These are phyloP conservation scores for Conger conger DNA, from an alignment of 2,113 vertebrate genomes.

Conservation along the genomic window DNA sequence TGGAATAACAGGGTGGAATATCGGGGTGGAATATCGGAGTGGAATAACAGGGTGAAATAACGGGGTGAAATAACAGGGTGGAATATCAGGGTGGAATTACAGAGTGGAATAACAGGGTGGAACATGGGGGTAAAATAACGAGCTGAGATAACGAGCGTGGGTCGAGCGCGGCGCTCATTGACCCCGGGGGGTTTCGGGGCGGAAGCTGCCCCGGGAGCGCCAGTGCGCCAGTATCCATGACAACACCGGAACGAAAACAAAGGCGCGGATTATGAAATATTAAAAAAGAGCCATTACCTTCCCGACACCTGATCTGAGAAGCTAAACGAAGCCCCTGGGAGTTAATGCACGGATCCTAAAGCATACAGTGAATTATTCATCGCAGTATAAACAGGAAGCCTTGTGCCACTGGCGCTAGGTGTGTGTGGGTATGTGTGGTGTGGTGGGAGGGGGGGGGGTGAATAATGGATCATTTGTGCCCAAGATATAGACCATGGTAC, in stretches of 20 bases:
- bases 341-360: conserved; percentile 45
- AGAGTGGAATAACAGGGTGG: no score
- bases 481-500: neutral
- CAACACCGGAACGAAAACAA: conserved; percentile 28
- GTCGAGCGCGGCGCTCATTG: no score
- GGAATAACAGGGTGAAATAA: no score
- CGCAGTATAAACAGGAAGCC: conserved; percentile 63
- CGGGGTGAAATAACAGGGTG: no score
- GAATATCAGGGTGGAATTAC: no score
- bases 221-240: conserved; percentile 18
- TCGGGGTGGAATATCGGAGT: no score
- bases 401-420: conserved; percentile 46
- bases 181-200: neutral
- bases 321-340: conserved; percentile 28
- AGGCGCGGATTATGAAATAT: conserved; percentile 49
- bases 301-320: conserved; percentile 26
- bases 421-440: neutral
- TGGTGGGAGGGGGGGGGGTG: neutral
- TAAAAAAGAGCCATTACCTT: conserved; percentile 48
- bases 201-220: neutral
- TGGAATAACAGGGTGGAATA: no score
- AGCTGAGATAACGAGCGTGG: no score
- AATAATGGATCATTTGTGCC: conserved; percentile 58
- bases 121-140: neutral
- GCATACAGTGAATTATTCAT: conserved; percentile 68